Evolutionary conservation across 2,888 invertebrate genomes (phyloP).

Genomic region (Nudaria mundana): DNA sequence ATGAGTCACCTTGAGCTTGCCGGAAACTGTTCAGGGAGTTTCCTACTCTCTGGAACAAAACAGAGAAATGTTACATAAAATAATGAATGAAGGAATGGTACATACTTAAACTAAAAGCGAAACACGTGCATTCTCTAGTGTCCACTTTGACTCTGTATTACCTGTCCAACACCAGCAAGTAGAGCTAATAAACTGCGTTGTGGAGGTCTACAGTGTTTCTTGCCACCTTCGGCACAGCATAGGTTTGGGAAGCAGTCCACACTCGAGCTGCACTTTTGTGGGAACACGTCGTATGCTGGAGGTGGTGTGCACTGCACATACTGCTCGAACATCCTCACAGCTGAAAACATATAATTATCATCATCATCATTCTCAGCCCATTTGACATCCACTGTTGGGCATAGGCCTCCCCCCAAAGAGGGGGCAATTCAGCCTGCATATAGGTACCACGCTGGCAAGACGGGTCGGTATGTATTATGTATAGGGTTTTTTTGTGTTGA

Average conservation of each 20-base stretch:
- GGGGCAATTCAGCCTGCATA: too few species aligned
- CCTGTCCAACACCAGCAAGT: constrained; percentile 83
- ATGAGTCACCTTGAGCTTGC: constrained; percentile 44
- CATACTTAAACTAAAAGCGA: too few species aligned
- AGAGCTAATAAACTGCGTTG: constrained; percentile 85
- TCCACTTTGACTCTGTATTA: too few species aligned
- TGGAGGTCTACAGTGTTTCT: constrained; percentile 87
- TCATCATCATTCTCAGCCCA: too few species aligned
- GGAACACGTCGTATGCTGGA: constrained; percentile 85
- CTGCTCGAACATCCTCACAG: constrained; percentile 78
- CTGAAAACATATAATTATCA: constrained; percentile 47
- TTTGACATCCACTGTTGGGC: too few species aligned
- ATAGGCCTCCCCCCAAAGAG: too few species aligned
- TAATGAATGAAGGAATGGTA: too few species aligned
- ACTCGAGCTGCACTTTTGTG: constrained; percentile 85
- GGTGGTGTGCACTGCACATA: constrained; percentile 89
- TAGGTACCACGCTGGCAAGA: too few species aligned
- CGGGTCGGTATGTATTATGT: too few species aligned
- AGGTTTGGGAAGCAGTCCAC: constrained; percentile 90
- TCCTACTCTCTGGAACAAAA: constrained; percentile 58
- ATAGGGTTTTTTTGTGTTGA: too few species aligned
- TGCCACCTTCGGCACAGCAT: constrained; percentile 88
- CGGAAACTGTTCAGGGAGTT: constrained; percentile 52
- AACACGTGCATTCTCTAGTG: too few species aligned
- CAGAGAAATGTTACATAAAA: background rate